A percentile compares a stretch with the other conserved stretches of the same genome.
These are phyloP conservation scores for Cyanoderma ruficeps DNA, from an alignment of 2,113 vertebrate genomes.

Conservation along the genomic window DNA sequence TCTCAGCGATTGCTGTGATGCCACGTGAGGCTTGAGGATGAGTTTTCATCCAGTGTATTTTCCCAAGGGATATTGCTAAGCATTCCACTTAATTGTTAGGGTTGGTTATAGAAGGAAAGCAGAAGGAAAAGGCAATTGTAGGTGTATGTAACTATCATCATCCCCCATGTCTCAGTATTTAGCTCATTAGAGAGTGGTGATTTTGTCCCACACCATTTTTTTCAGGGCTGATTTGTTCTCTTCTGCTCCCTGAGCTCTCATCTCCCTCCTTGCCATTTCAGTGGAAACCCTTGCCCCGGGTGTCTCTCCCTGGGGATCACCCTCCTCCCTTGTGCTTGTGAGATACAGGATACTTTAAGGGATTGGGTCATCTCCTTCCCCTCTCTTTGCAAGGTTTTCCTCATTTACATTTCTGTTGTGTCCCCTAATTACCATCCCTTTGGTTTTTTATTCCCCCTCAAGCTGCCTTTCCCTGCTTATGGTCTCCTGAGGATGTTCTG, in stretches of 20 bases:
- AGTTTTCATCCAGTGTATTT: background rate
- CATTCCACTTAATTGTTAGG: background rate
- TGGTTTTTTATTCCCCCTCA: background rate
- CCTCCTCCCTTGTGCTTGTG: background rate
- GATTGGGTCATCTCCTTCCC: background rate
- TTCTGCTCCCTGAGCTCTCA: background rate
- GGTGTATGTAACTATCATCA: background rate
- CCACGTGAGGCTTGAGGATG: background rate
- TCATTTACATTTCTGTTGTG: slow-evolving; percentile 12
- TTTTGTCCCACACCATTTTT: background rate
- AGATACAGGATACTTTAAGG: background rate
- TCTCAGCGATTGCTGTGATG: background rate
- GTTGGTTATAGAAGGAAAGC: background rate
- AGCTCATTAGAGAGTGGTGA: background rate
- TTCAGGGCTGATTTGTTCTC: background rate
- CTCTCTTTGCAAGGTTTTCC: background rate
- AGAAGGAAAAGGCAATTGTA: background rate
- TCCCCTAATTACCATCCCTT: slow-evolving; percentile 16
- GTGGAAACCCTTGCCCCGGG: background rate
- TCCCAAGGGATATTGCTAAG: background rate
- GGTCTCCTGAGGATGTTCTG: background rate
- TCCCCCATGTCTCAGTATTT: background rate
- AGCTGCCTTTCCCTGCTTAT: background rate
- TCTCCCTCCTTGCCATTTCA: background rate
- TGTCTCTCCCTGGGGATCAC: background rate